phyloP scores from a whole-genome alignment of 2,113 vertebrate genomes.

The Laticauda colubrina region DNA sequence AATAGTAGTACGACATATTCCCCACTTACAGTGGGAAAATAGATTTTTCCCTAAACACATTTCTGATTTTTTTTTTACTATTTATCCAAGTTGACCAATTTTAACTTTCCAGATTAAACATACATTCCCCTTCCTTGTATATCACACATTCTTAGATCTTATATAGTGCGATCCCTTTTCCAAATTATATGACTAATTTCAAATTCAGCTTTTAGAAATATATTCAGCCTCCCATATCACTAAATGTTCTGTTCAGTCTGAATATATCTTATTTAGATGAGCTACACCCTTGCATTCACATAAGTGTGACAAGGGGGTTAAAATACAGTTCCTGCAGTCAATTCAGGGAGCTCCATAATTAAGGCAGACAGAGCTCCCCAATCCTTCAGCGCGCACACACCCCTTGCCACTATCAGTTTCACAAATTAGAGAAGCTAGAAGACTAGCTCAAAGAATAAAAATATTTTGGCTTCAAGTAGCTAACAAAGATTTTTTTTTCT shows the following conservation, averaged over 20 bases:
- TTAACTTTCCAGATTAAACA: constrained; percentile 30
- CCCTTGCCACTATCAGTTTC: constrained; percentile 68
- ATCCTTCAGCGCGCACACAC: constrained; percentile 53
- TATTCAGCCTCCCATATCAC: constrained; percentile 23
- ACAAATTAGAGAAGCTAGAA: constrained; percentile 67
- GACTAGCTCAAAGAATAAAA: constrained; percentile 69
- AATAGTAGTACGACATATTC: constrained; percentile 10
- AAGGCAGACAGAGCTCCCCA: constrained; percentile 46
- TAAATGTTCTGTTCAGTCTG: constrained; percentile 51
- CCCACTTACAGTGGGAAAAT: background rate
- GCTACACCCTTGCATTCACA: background rate
- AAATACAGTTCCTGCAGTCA: constrained; percentile 64
- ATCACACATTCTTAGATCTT: constrained; percentile 42
- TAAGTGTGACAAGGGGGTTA: background rate
- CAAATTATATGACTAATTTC: constrained; percentile 53
- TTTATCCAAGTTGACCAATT: background rate
- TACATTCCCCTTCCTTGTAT: constrained; percentile 45
- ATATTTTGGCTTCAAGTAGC: constrained; percentile 71
- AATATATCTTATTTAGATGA: constrained; percentile 47
- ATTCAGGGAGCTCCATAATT: constrained; percentile 58
- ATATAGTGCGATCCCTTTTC: constrained; percentile 36
- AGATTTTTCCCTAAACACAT: background rate
- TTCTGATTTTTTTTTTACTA: background rate
- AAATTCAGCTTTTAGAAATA: constrained; percentile 35
- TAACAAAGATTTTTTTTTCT: constrained; percentile 62